Base-by-base conservation (phyloP, 2,888 invertebrate genomes). In the Alloscopus bannaensis region DNA sequence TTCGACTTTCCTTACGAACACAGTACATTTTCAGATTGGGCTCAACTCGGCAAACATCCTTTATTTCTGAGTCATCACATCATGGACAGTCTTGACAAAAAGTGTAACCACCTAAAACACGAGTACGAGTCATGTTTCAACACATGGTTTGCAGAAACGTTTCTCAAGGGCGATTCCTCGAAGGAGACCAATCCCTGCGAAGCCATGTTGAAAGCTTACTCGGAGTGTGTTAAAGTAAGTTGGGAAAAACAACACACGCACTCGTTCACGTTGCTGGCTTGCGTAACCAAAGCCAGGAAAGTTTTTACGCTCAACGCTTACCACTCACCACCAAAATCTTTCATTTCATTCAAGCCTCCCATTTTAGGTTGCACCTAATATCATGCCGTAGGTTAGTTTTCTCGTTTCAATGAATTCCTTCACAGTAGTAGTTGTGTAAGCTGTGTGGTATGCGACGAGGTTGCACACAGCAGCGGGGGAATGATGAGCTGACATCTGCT, bases 61-160 rank as follows among this genome's bases (percentile, higher is more conserved):
- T n/a, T n/a, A n/a, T n/a, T 36, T 36, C 36, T 8, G 8, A 36
- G 13, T 8, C 6, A 45, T 24, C 18, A 50, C 18, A 45, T 36
- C 2, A 97, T 99, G 98, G 95, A 98, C 89, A 98, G 98, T 88
- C 94, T 98, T 87, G 96, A 96, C 52, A 93, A 94, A 87, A 93
- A 95, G 87, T 99, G 99, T 89, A 97, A 94, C 87, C 95, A 97
- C 83, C 89, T 98, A 80, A 98, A 98, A 89, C 93, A 93, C 87
- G 92, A 94, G 87, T 98, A 98, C 88, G 97, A 98, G 88, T 92
- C 93, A 76, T 98, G 98, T 89, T 98, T 98, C 88, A 95, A 97
- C 89, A 90, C 91, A 81, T 98, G 98, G 98, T 97, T 98, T 90
- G 92, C 95, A 18, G 96, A 97, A 80, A 92, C 93, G 87, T 98